Evolutionary conservation across 2,888 invertebrate species (phyloP).

Genomic region (Drosophila anomelani): DNA sequence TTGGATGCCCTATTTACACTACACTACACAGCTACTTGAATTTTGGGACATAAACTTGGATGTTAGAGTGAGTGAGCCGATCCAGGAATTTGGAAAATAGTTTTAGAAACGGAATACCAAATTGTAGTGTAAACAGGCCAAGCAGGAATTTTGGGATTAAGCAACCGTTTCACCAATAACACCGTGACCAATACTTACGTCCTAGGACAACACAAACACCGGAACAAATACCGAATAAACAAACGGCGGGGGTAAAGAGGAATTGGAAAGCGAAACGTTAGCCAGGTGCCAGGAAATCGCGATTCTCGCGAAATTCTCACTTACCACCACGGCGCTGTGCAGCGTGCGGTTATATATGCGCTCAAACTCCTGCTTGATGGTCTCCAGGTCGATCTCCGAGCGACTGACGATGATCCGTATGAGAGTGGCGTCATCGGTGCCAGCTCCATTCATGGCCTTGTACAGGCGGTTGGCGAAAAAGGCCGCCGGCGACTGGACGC

Average conservation of each 20-base stretch:
- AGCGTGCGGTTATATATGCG: conserved; percentile 89
- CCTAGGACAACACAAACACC: conserved; percentile 59
- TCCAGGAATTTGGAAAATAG: neutral
- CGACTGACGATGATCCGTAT: conserved; percentile 90
- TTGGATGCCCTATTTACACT: conserved; percentile 19
- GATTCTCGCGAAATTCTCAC: conserved; percentile 26
- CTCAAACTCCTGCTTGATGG: conserved; percentile 90
- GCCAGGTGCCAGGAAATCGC: conserved; percentile 12
- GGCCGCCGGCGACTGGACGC: conserved; percentile 88
- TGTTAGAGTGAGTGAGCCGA: neutral
- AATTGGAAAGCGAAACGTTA: conserved; percentile 37
- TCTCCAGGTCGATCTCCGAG: conserved; percentile 89
- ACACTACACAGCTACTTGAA: conserved; percentile 1
- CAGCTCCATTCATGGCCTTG: conserved; percentile 88
- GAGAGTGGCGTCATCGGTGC: conserved; percentile 90
- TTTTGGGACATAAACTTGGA: neutral
- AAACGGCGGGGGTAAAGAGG: conserved; percentile 11
- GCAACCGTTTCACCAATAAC: conserved; percentile 15
- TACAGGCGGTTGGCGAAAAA: conserved; percentile 90
- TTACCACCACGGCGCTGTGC: conserved; percentile 88
- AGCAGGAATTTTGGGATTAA: neutral
- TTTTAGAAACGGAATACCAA: too few species aligned
- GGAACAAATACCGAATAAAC: conserved; percentile 39
- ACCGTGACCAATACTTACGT: conserved; percentile 64
- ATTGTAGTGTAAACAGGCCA: conserved; percentile 6